A percentile compares a stretch with the other conserved stretches of the same genome.
Evolutionary conservation across 2,888 invertebrate genomes (phyloP).

Genomic region (Ernsta delagoae): DNA sequence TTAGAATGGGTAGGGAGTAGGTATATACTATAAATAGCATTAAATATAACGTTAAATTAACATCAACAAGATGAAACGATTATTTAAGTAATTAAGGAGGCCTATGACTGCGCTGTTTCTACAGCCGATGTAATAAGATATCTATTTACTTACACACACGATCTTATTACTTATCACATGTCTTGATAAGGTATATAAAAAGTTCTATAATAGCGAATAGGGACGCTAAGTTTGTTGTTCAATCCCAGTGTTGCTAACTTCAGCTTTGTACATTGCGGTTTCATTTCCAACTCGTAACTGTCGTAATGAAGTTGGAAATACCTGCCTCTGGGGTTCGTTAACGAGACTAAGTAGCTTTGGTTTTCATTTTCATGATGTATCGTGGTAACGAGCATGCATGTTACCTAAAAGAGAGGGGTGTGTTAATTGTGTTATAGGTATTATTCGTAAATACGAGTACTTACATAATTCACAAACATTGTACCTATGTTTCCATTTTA

Average conservation of each 20-base stretch:
- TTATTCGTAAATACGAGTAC: too few species aligned
- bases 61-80: too few species aligned
- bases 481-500: too few species aligned
- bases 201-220: not conserved
- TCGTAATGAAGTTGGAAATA: constrained; percentile 11
- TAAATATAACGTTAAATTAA: too few species aligned
- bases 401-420: not conserved
- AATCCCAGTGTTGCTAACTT: constrained; percentile 2
- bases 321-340: constrained; percentile 8
- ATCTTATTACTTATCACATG: not conserved
- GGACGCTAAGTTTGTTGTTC: not conserved
- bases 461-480: too few species aligned
- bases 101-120: too few species aligned
- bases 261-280: constrained; percentile 6
- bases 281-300: constrained; percentile 9
- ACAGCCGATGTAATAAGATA: too few species aligned
- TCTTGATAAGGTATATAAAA: not conserved
- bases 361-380: not conserved
- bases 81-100: too few species aligned
- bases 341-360: constrained; percentile 8
- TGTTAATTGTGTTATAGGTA: too few species aligned
- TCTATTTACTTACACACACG: too few species aligned
- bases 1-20: too few species aligned
- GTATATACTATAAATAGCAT: too few species aligned
- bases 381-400: not conserved